Evolutionary conservation across 2,113 vertebrate genomes (phyloP), one percentile per base, ranked within the genome.

Genomic region (Pomatostomus ruficeps): DNA sequence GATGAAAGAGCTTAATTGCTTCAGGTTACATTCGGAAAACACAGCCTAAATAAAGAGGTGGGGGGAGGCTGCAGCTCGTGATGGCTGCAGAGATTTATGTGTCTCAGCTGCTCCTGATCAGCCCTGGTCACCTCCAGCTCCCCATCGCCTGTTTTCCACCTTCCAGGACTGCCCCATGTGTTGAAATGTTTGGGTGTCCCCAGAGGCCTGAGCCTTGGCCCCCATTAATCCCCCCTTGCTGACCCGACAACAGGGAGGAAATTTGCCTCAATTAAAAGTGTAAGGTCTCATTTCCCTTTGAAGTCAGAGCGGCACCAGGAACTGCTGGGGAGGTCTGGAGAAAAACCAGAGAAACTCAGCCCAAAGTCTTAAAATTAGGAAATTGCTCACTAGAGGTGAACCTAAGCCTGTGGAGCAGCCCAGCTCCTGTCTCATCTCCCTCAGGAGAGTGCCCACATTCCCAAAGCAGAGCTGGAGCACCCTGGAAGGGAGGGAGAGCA

Each of bases 211-310:
- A 93, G 93, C 68, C 93, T 45, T 88, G 79, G 93, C 91, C 93
- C 77, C 73, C 78, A 70, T 94, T 92, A 94, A 95, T 93, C 89
- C 94, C 92, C 61, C 84, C 80, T 85, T 3, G 0, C 80, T 83
- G 80, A 92, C 89, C 89, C 8, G 52, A 91, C 95, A 96, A 92
- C 96, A 95, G 89, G 84, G 97, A 96, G 95, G 96, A 97, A 96
- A 96, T 96, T 92, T 95, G 92, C 95, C 86, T 76, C 96, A 96
- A 92, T 96, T 96, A 96, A 88, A 95, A 1, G 13, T 93, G 95
- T 88, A 95, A 76, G 82, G 91, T 95, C 95, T 96, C 90, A 84
- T 96, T 97, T 97, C 88, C 95, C 94, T 95, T 97, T 94, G 95
- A 95, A 96, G 85, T 89, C 40, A 24, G 92, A 93, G 89, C 45